Conservation (phyloP, 2,113 vertebrate genomes). For the Irena cyanogastra region DNA sequence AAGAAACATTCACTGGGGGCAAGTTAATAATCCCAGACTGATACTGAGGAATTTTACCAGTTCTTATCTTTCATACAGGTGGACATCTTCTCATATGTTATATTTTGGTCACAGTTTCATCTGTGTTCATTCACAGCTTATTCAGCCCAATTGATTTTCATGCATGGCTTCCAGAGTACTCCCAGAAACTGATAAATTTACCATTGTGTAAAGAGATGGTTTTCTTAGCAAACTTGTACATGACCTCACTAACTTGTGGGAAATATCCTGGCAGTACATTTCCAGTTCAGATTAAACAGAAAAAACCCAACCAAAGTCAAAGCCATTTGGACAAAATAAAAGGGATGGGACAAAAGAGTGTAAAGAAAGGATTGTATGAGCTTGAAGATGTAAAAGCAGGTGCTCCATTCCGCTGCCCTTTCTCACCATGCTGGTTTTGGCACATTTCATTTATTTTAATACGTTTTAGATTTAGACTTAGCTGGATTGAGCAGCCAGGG, state of each 20-base stretch:
- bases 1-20: not conserved
- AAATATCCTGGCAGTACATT: not conserved
- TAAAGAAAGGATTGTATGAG: not conserved
- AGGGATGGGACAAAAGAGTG: not conserved
- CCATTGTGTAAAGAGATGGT: not conserved
- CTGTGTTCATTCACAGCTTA: not conserved
- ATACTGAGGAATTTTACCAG: not conserved
- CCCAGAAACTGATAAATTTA: not conserved
- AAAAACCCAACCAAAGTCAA: not conserved
- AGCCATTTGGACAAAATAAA: not conserved
- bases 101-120: not conserved
- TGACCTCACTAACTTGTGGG: not conserved
- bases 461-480: accelerated
- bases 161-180: not conserved
- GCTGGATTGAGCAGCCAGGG: not conserved
- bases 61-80: accelerated
- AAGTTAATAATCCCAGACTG: not conserved
- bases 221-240: not conserved
- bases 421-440: not conserved
- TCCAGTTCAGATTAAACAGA: not conserved
- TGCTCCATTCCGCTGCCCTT: not conserved
- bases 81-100: accelerated
- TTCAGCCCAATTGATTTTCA: not conserved
- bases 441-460: not conserved
- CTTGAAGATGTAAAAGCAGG: not conserved